Evolutionary conservation across 2,797 vertebrate species (phyloP).

Genomic region (Tympanoctomys barrerae): DNA sequence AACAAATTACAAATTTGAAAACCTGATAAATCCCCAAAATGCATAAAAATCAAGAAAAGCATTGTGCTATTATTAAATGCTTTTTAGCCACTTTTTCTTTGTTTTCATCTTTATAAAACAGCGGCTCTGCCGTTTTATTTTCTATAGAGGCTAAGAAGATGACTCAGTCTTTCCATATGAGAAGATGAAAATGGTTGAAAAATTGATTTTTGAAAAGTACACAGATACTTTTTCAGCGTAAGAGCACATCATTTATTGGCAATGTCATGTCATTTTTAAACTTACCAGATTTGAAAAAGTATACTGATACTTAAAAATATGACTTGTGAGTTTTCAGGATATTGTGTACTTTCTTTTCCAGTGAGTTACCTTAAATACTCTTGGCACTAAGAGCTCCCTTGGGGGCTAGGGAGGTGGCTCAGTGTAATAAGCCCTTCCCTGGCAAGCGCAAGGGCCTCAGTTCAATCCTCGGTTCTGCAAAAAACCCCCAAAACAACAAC

Average conservation of each 20-base stretch:
- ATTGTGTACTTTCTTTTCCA: slow-evolving; percentile 36
- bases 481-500: too few relatives aligned
- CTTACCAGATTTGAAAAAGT: slow-evolving; percentile 27
- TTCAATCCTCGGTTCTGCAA: too few relatives aligned
- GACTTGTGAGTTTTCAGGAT: slow-evolving; percentile 28
- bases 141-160: not conserved
- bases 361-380: slow-evolving; percentile 35
- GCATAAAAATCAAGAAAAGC: not conserved
- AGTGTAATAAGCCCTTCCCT: too few relatives aligned
- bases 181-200: not conserved
- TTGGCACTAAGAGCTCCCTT: not conserved
- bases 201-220: slow-evolving; percentile 45
- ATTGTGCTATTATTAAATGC: not conserved
- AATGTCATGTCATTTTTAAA: not conserved
- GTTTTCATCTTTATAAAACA: not conserved
- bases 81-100: not conserved
- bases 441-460: too few relatives aligned
- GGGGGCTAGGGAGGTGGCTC: too few relatives aligned
- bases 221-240: not conserved
- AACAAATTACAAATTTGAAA: not conserved
- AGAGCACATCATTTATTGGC: not conserved
- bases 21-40: not conserved
- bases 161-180: not conserved
- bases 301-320: not conserved
- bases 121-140: not conserved